Evolutionary conservation across 1,140 invertebrate species (phyloP).

Genomic region (Drosophila punjabiensis): DNA sequence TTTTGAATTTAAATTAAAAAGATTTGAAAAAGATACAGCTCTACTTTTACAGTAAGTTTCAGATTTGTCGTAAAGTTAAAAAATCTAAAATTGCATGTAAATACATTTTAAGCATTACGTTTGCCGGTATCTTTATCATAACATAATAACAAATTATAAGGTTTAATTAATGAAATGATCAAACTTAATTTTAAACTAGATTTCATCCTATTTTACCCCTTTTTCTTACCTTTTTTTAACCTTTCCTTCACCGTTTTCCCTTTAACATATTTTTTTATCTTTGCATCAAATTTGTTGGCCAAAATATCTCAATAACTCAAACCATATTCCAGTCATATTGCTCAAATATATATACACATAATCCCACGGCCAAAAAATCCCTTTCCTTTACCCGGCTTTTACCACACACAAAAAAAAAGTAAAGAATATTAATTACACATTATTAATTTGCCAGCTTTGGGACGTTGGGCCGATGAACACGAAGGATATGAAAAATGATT

Average conservation of each 20-base stretch:
- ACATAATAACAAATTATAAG: too few species aligned
- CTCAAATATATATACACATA: neutral
- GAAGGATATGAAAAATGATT: conserved; percentile 80
- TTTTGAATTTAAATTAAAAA: neutral
- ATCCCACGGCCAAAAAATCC: conserved; percentile 4
- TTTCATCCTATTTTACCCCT: neutral
- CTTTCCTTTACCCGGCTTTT: neutral
- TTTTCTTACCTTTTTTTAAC: too few species aligned
- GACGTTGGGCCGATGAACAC: conserved; percentile 31
- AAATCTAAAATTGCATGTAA: too few species aligned
- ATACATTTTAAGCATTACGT: too few species aligned
- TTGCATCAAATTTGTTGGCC: neutral
- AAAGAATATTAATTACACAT: conserved; percentile 80
- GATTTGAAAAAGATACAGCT: neutral
- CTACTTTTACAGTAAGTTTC: neutral
- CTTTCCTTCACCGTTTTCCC: neutral
- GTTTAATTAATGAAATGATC: too few species aligned
- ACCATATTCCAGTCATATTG: neutral
- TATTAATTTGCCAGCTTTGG: conserved; percentile 74
- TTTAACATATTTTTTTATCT: too few species aligned
- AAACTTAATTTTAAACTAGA: too few species aligned
- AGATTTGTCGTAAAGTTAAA: too few species aligned
- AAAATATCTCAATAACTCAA: conserved; percentile 23
- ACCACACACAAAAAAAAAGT: conserved; percentile 25
- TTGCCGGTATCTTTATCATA: too few species aligned